phyloP scores from a whole-genome alignment of 2,797 vertebrate species.

The Sarcoramphus papa region DNA sequence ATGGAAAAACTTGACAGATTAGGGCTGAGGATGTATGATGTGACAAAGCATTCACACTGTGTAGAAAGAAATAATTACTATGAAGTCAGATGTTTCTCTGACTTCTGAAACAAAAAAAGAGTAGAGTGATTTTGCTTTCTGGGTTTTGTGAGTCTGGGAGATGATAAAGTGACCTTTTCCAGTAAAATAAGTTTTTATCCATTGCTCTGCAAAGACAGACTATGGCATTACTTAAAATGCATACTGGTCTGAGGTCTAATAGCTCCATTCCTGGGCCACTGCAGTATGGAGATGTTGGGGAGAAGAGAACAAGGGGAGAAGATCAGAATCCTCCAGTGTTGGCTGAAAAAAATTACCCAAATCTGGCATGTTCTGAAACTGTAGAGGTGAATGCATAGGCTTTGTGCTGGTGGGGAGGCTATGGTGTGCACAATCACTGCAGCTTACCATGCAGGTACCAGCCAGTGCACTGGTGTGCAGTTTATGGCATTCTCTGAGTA shows the following conservation, averaged over 20 bases:
- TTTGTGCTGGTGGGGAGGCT: neutral
- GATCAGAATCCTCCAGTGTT: neutral
- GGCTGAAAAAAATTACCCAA: neutral
- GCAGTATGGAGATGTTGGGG: neutral
- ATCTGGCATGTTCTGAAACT: neutral
- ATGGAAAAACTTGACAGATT: neutral
- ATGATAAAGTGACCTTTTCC: neutral
- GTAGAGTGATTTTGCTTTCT: neutral
- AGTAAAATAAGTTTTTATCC: neutral
- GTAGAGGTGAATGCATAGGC: neutral
- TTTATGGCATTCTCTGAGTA: neutral
- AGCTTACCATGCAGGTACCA: accelerated
- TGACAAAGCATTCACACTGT: neutral
- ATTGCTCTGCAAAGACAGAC: neutral
- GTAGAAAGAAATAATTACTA: neutral
- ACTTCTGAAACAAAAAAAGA: neutral
- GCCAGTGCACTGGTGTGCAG: accelerated
- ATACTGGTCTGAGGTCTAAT: neutral
- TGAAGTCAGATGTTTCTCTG: neutral
- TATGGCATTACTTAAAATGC: neutral
- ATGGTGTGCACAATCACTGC: accelerated
- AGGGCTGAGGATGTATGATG: neutral
- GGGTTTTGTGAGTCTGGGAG: neutral
- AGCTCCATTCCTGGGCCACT: neutral
- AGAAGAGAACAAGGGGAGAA: neutral